Evolutionary conservation across 64 coral and sea anemone genomes (phyloP).

Genomic region (Exaiptasia diaphana): DNA sequence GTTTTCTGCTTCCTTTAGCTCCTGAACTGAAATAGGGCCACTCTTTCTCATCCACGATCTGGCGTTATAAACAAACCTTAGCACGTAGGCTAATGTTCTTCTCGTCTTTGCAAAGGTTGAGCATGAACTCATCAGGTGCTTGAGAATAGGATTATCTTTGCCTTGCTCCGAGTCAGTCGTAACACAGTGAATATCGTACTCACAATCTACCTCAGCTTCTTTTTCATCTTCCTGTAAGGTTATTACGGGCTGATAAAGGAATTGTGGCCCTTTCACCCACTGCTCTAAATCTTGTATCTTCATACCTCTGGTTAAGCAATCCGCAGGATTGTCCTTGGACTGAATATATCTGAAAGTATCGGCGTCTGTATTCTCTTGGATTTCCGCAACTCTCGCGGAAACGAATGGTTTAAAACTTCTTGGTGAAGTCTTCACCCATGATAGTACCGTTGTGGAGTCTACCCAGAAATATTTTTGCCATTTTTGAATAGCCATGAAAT

Average conservation of each 20-base stretch:
- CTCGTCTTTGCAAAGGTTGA: background rate
- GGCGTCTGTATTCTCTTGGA: slow-evolving; percentile 1
- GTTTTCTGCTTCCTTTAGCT: slow-evolving; percentile 23
- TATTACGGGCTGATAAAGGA: no score
- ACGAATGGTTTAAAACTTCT: slow-evolving; percentile 23
- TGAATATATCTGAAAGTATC: background rate
- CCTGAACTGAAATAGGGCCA: slow-evolving; percentile 6
- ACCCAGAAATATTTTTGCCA: slow-evolving; percentile 18
- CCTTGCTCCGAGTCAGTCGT: no score
- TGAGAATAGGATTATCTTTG: background rate
- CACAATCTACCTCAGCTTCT: no score
- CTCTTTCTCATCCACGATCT: background rate
- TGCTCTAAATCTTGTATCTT: background rate
- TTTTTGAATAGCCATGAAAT: background rate
- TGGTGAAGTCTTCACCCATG: slow-evolving; percentile 3
- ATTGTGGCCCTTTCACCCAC: background rate
- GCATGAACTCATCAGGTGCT: background rate
- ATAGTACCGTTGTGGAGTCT: background rate
- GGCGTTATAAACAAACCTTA: slow-evolving; percentile 4
- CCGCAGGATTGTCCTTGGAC: slow-evolving; percentile 8
- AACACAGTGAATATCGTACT: no score
- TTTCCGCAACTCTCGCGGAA: slow-evolving; percentile 37
- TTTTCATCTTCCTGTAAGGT: no score
- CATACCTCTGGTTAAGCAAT: slow-evolving; percentile 23
- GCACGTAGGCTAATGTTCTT: background rate